phyloP scores from a whole-genome alignment of 2,888 invertebrate species.

The Acronicta leporina region DNA sequence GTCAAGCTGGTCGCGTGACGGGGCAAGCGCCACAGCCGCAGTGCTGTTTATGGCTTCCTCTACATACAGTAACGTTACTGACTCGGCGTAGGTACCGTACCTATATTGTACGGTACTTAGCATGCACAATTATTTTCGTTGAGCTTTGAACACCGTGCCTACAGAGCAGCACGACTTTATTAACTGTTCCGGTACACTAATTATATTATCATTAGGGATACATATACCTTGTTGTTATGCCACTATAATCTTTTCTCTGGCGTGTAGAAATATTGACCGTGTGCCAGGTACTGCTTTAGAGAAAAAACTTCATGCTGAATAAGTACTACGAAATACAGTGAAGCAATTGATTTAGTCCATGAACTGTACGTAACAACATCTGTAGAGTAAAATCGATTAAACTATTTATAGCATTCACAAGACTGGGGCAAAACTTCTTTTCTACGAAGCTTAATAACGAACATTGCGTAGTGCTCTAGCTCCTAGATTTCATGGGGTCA shows the following conservation, averaged over 20 bases:
- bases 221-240: neutral
- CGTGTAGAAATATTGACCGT: too few relatives aligned
- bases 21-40: conserved; percentile 43
- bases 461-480: too few relatives aligned
- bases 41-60: conserved; percentile 56
- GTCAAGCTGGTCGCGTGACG: conserved; percentile 64
- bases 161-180: conserved; percentile 6
- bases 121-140: conserved; percentile 31
- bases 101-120: conserved; percentile 27
- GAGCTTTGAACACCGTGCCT: conserved; percentile 12
- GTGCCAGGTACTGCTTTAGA: too few relatives aligned
- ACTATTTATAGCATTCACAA: conserved; percentile 9
- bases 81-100: conserved; percentile 26
- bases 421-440: conserved; percentile 7
- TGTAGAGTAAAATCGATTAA: conserved; percentile 25
- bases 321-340: conserved; percentile 2
- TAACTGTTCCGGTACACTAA: conserved; percentile 13
- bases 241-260: too few relatives aligned
- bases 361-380: conserved; percentile 34
- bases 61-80: conserved; percentile 45
- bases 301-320: too few relatives aligned
- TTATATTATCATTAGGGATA: neutral
- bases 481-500: too few relatives aligned
- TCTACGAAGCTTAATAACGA: conserved; percentile 5
- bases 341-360: conserved; percentile 33